phyloP scores from a whole-genome alignment of 2,797 vertebrate species.

The Takifugu rubripes region DNA sequence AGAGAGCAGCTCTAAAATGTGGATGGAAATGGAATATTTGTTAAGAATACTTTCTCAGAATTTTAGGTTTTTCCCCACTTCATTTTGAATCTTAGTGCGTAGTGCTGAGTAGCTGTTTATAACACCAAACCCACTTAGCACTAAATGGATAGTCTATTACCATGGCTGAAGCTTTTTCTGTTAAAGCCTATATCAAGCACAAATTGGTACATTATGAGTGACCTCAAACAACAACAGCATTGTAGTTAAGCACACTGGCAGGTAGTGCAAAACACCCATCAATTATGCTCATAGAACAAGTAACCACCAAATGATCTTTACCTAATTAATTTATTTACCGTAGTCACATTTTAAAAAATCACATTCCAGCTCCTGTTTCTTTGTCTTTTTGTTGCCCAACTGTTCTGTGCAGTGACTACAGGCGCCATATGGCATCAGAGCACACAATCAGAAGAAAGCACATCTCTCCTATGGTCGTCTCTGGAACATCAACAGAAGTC shows the following conservation, averaged over 20 bases:
- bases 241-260: conserved; percentile 55
- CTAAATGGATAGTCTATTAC: conserved; percentile 55
- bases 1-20: neutral
- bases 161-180: conserved; percentile 50
- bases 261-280: conserved; percentile 54
- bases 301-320: conserved; percentile 45
- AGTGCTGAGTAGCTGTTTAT: conserved; percentile 50
- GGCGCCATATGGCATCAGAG: conserved; percentile 19
- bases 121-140: conserved; percentile 57
- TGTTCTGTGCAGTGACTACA: conserved; percentile 14
- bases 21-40: neutral
- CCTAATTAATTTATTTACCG: conserved; percentile 19
- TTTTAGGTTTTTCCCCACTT: neutral
- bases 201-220: conserved; percentile 53
- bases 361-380: too few relatives aligned
- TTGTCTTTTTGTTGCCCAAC: conserved; percentile 8
- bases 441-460: neutral
- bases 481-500: too few relatives aligned
- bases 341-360: conserved; percentile 9
- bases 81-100: neutral
- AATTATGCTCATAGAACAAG: conserved; percentile 53
- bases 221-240: conserved; percentile 55
- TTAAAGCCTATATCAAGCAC: conserved; percentile 62
- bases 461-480: neutral
- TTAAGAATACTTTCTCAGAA: neutral